Percentiles rank a stretch among this genome's conserved stretches.
Evolutionary conservation across 2,113 vertebrate genomes (phyloP).

Genomic region (Brachyhypopomus occidentalis): DNA sequence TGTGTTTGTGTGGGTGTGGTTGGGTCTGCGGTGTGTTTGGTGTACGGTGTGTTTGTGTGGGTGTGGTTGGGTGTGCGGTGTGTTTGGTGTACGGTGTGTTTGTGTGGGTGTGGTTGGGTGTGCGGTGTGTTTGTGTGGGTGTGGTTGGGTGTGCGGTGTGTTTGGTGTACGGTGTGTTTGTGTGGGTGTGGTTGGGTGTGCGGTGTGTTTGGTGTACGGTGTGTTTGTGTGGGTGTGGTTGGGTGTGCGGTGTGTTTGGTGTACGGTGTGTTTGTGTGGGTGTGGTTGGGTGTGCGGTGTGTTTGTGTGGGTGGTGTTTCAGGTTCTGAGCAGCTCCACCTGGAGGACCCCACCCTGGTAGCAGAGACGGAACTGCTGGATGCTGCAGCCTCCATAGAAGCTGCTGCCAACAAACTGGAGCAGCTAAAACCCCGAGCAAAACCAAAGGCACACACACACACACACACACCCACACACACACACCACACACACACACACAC

Average conservation of each 20-base stretch:
- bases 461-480: too few species aligned
- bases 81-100: too few species aligned
- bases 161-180: too few species aligned
- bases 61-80: too few species aligned
- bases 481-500: too few species aligned
- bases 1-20: too few species aligned
- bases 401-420: conserved; percentile 97
- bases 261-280: too few species aligned
- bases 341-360: conserved; percentile 94
- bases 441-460: conserved; percentile 77
- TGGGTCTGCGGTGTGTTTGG: too few species aligned
- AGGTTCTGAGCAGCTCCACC: conserved; percentile 94
- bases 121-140: conserved; percentile 6
- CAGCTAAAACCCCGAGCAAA: conserved; percentile 96
- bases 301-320: conserved; percentile 45
- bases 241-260: too few species aligned
- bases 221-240: background rate
- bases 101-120: background rate
- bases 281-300: conserved; percentile 6
- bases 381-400: conserved; percentile 96
- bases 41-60: background rate
- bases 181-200: too few species aligned
- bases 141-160: too few species aligned
- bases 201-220: too few species aligned
- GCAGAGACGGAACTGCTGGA: conserved; percentile 94